Evolutionary conservation across 1,140 invertebrate species (phyloP).

Genomic region (Nixonia krombeini): DNA sequence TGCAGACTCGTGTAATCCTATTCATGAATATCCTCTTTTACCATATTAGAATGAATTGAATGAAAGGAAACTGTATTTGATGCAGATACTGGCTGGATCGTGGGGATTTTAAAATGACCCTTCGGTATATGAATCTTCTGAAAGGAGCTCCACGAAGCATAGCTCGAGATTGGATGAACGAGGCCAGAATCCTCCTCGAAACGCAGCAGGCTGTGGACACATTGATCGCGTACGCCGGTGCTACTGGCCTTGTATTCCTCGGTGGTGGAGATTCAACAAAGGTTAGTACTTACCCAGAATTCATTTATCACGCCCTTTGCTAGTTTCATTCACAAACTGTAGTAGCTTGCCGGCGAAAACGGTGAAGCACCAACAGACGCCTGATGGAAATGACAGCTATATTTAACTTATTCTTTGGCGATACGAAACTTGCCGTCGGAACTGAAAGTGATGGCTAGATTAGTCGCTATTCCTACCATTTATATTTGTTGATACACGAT

Average conservation of each 20-base stretch:
- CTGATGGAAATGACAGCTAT: conserved; percentile 12
- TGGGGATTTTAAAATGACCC: conserved; percentile 85
- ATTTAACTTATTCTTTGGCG: conserved; percentile 13
- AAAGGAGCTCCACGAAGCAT: conserved; percentile 87
- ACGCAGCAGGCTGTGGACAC: conserved; percentile 91
- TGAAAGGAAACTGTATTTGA: conserved; percentile 8
- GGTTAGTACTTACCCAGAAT: conserved; percentile 44
- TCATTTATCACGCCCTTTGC: conserved; percentile 20
- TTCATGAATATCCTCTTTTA: no score
- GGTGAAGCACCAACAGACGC: not conserved
- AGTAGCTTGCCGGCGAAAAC: not conserved
- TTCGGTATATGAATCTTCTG: conserved; percentile 92
- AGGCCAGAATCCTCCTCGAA: conserved; percentile 87
- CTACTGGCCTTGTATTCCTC: conserved; percentile 79
- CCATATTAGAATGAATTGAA: not conserved
- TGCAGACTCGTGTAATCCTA: no score
- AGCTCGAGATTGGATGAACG: conserved; percentile 89
- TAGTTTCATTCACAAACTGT: conserved; percentile 5
- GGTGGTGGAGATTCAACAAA: conserved; percentile 53
- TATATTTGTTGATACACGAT: no score
- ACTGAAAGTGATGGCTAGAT: no score
- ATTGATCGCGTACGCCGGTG: conserved; percentile 87
- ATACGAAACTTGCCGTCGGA: conserved; percentile 4
- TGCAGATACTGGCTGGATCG: conserved; percentile 87
- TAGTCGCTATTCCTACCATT: no score